Conservation (phyloP, 2,113 vertebrate genomes). For the Pandion haliaetus region DNA sequence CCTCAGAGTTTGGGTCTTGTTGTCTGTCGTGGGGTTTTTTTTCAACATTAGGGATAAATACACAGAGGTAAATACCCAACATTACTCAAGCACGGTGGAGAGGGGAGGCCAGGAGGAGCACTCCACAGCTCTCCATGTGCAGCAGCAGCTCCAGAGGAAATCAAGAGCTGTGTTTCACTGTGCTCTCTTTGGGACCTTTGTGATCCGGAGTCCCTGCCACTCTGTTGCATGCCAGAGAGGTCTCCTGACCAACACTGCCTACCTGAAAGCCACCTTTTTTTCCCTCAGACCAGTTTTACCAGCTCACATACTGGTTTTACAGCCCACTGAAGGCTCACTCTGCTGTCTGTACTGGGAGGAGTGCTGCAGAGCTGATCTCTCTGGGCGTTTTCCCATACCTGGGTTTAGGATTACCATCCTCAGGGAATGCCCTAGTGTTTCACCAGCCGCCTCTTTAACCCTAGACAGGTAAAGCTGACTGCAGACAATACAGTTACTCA, state of each 20-base stretch:
- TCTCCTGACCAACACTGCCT: not conserved
- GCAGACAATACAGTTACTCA: not conserved
- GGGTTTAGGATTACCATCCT: conserved; percentile 3
- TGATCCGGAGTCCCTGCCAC: not conserved
- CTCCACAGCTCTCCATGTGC: not conserved
- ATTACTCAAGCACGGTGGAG: not conserved
- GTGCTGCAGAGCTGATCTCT: not conserved
- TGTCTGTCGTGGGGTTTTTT: not conserved
- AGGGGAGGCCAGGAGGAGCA: not conserved
- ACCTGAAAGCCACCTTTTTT: not conserved
- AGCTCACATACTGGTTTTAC: conserved; percentile 30
- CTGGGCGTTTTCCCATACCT: not conserved
- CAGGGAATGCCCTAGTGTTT: not conserved
- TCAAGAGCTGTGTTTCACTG: not conserved
- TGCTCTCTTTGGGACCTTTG: not conserved
- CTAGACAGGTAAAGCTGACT: not conserved
- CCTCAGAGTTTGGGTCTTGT: not conserved
- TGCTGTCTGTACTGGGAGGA: not conserved
- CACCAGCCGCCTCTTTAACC: not conserved
- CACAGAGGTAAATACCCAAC: not conserved
- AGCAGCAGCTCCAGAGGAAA: not conserved
- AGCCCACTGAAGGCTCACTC: not conserved
- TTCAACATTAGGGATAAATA: not conserved
- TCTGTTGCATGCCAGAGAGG: not conserved
- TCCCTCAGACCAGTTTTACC: conserved; percentile 32